Evolutionary conservation across 2,797 vertebrate species (phyloP), one percentile per base, ranked within the genome.

Genomic region (Remorina albescens): DNA sequence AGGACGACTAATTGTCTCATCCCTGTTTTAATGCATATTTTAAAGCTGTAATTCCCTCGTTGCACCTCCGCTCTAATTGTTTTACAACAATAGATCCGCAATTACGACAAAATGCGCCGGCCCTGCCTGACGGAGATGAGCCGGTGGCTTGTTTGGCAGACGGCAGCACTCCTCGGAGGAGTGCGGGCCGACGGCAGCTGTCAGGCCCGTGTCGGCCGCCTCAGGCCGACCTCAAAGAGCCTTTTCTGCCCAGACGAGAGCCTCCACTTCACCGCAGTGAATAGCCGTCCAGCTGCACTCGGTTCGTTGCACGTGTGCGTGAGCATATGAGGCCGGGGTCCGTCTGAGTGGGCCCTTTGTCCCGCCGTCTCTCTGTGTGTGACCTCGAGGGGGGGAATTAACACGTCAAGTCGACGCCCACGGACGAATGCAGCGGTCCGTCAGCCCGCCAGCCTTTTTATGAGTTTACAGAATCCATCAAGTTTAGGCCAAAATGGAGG

Each of bases 201-300:
- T 76, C 56, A n/a, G 71, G 58, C 50, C 67, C 42, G 42, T 71
- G 61, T 82, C 64, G 71, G 75, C 67, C 67, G 37, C 30, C 30
- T 30, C 64, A 19, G 58, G 59, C 74, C 18, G 4, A 8, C 49
- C 74, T 85, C 23, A 89, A 89, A 84, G 86, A 73, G n/a, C 9
- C 81, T 75, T 78, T 84, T 91, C 81, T 89, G 71, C 74, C 15
- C 5, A 19, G 58, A 67, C 34, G 62, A 87, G 88, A 89, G 89
- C 26, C 72, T 74, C 83, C 90, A 90, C 91, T 92, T 82, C 87
- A 89, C 80, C 34, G 67, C 78, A 23, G 9, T 91, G 84, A 92
- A 91, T 88, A 69, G 86, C 60, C 3, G 50, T 59, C 83, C 90
- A 92, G 91, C 88, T 92, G 92, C 88, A 81, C 75, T 77, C 18